Percentiles rank a stretch among this genome's conserved stretches.
Conservation (phyloP, 1,140 invertebrate species). For the Ceratosolen solmsi region DNA sequence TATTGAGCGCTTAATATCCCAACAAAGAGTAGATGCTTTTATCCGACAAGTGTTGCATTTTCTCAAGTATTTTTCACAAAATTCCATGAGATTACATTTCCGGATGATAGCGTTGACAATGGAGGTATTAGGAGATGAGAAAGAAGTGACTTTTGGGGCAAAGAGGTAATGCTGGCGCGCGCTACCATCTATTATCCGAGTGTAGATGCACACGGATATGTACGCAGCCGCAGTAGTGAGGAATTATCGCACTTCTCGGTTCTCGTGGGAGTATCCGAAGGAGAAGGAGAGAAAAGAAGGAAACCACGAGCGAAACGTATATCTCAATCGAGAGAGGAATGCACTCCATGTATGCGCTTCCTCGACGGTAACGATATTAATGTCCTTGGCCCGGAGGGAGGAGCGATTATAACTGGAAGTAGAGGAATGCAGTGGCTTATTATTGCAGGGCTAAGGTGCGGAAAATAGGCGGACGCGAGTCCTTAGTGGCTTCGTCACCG, state of each 20-base stretch:
- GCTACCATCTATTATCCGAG: background rate
- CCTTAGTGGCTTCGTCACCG: no score
- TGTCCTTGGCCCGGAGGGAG: background rate
- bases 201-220: background rate
- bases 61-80: background rate
- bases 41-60: background rate
- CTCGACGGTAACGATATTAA: conserved; percentile 10
- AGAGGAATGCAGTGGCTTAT: conserved; percentile 6
- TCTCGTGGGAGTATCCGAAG: background rate
- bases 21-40: no score
- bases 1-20: no score
- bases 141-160: background rate
- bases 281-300: background rate
- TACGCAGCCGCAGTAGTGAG: background rate
- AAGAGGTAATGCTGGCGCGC: background rate
- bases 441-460: no score
- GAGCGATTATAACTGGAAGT: background rate
- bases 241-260: background rate
- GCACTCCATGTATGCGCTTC: background rate
- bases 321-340: conserved; percentile 4
- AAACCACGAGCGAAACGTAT: background rate
- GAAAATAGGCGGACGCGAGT: no score
- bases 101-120: background rate
- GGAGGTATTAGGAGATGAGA: background rate
- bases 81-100: background rate